Conservation (phyloP, 2,797 vertebrate genomes). For the Cyclura pinguis region DNA sequence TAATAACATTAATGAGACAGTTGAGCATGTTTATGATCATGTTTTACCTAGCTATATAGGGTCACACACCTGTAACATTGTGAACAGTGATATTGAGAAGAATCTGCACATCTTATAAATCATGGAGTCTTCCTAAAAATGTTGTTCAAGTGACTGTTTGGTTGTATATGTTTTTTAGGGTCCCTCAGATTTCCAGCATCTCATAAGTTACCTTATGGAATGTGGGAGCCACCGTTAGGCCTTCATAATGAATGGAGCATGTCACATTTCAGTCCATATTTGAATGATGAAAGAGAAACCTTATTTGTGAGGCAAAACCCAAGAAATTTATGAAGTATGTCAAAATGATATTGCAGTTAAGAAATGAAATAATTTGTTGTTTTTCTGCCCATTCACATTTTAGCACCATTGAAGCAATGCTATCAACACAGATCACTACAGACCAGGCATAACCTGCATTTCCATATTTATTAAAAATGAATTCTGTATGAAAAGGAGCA, state of each 20-base stretch:
- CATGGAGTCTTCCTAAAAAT: constrained; percentile 6
- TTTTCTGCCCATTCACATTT: background rate
- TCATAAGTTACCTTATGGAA: background rate
- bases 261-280: background rate
- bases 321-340: background rate
- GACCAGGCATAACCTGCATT: fast-evolving
- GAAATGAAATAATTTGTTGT: background rate
- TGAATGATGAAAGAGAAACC: background rate
- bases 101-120: background rate
- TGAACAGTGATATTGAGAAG: background rate
- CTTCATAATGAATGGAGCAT: background rate
- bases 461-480: constrained; percentile 20
- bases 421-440: background rate
- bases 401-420: background rate
- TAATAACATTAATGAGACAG: no score
- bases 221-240: background rate
- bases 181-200: background rate
- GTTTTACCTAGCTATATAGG: no score
- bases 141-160: fast-evolving
- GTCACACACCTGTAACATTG: no score
- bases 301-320: background rate
- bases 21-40: no score
- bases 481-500: background rate
- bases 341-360: constrained; percentile 14
- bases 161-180: background rate